Percentiles rank a stretch among this genome's conserved stretches.
Conservation (phyloP, 2,113 vertebrate species). For the Mormyrus iriodes region DNA sequence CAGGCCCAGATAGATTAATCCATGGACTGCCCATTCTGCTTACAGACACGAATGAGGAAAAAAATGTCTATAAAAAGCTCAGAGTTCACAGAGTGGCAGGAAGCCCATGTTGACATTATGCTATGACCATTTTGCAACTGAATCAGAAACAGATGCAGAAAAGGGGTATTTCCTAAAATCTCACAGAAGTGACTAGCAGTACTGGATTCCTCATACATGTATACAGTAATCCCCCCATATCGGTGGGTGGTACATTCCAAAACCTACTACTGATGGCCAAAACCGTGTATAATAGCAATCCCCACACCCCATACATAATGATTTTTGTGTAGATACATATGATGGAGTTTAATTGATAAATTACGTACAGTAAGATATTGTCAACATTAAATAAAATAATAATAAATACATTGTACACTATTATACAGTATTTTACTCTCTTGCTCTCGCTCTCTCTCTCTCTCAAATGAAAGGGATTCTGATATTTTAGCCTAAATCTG, state of each 20-base stretch:
- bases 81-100: not conserved
- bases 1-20: conserved; percentile 11
- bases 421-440: not conserved
- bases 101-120: not conserved
- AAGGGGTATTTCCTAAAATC: too few species aligned
- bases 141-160: too few species aligned
- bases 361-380: not conserved
- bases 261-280: not conserved
- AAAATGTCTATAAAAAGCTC: not conserved
- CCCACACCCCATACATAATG: not conserved
- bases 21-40: not conserved
- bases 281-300: not conserved
- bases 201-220: too few species aligned
- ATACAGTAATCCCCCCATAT: too few species aligned
- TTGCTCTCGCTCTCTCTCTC: too few species aligned
- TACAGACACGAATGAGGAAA: not conserved
- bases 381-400: not conserved
- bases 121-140: not conserved
- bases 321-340: not conserved
- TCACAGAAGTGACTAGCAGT: too few species aligned
- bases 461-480: too few species aligned
- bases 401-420: not conserved
- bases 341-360: not conserved
- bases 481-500: too few species aligned
- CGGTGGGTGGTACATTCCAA: not conserved